Percentiles rank a stretch among this genome's conserved stretches.
Evolutionary conservation across 2,113 vertebrate species (phyloP).

Genomic region (Hydrolagus affinis): DNA sequence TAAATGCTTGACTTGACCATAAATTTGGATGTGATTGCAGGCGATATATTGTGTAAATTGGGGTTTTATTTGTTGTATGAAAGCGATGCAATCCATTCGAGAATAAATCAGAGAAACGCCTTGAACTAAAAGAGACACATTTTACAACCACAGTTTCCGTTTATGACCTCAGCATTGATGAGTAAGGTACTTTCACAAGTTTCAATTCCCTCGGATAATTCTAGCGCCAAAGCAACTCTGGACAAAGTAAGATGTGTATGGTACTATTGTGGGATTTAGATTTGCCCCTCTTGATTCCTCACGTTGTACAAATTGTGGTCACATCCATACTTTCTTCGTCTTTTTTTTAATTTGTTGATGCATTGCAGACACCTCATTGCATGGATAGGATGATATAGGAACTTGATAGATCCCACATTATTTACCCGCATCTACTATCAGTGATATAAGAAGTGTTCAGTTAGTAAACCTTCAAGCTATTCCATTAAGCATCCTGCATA

Average conservation of each 20-base stretch:
- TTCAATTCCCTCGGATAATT: not conserved
- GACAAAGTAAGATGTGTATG: constrained; percentile 21
- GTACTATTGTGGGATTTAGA: not conserved
- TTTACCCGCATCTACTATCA: too few relatives aligned
- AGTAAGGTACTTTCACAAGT: not conserved
- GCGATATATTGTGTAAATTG: not conserved
- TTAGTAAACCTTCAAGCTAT: too few relatives aligned
- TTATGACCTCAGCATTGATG: not conserved
- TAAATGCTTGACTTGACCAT: not conserved
- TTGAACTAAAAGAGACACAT: not conserved
- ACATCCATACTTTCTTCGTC: too few relatives aligned
- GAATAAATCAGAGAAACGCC: not conserved
- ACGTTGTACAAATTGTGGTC: not conserved
- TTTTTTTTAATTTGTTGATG: not conserved
- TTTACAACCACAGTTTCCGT: not conserved
- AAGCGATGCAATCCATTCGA: not conserved
- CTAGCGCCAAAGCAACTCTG: not conserved
- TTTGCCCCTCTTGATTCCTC: not conserved
- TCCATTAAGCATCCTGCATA: too few relatives aligned
- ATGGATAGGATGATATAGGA: too few relatives aligned
- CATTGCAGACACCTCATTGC: too few relatives aligned
- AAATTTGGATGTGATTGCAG: not conserved
- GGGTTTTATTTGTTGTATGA: not conserved
- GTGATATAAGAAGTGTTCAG: too few relatives aligned
- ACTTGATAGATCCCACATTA: too few relatives aligned